phyloP scores from a whole-genome alignment of 2,797 vertebrate species.

The Mormyrus proboscirostris region DNA sequence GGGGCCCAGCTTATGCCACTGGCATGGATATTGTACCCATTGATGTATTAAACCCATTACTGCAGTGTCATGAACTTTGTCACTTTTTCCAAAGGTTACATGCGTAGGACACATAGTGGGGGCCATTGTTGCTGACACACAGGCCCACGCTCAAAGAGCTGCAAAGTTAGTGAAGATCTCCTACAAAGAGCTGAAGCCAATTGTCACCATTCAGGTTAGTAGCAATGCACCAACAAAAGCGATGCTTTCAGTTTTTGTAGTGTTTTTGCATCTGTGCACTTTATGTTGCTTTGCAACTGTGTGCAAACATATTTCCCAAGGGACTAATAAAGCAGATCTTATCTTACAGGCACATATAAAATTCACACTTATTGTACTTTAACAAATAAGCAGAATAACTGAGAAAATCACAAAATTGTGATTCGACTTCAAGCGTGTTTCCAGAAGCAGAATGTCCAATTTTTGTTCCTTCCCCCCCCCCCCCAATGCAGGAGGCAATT shows the following conservation, averaged over 20 bases:
- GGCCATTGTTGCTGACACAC: constrained; percentile 81
- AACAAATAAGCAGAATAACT: not conserved
- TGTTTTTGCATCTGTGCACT: not conserved
- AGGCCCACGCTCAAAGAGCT: constrained; percentile 79
- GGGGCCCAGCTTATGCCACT: not conserved
- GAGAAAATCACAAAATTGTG: not conserved
- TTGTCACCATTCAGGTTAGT: constrained; percentile 84
- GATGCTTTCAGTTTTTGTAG: not conserved
- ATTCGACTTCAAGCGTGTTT: not conserved
- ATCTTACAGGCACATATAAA: not conserved
- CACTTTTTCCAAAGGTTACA: constrained; percentile 69
- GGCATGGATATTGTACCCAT: not conserved
- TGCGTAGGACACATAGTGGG: constrained; percentile 89
- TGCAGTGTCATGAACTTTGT: not conserved
- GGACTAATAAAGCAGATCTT: not conserved
- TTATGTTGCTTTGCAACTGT: not conserved
- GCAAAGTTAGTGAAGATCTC: constrained; percentile 73
- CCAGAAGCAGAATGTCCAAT: not conserved
- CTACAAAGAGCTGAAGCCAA: constrained; percentile 75
- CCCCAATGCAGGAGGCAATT: constrained; percentile 78
- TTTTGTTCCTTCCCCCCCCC: constrained; percentile 24
- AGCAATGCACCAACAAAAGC: not conserved
- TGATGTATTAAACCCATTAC: not conserved
- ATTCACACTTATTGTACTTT: not conserved
- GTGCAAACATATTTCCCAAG: not conserved